These are phyloP conservation scores for Papilio protenor DNA, from an alignment of 2,888 invertebrate genomes.

Conservation along the genomic window DNA sequence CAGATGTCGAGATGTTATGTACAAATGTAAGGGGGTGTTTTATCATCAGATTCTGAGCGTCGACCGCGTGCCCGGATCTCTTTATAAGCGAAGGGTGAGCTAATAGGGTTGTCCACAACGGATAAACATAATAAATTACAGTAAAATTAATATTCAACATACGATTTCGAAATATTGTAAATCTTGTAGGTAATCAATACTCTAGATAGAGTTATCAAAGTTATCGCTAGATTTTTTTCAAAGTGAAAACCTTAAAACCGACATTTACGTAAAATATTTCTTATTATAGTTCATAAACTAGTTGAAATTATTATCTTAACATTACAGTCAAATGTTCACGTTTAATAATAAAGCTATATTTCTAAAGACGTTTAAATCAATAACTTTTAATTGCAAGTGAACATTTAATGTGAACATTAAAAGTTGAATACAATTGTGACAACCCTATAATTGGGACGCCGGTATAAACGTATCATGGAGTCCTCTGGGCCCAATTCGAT, in stretches of 20 bases:
- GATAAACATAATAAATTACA: neutral
- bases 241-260: too few relatives aligned
- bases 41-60: slow-evolving; percentile 42
- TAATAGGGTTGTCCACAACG: slow-evolving; percentile 33
- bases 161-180: neutral
- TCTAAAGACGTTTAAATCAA: neutral
- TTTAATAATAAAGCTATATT: too few relatives aligned
- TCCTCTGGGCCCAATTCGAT: slow-evolving; percentile 44
- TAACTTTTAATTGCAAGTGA: neutral
- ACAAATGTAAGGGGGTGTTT: slow-evolving; percentile 43
- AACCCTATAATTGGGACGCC: slow-evolving; percentile 33
- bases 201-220: too few relatives aligned
- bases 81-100: slow-evolving; percentile 40
- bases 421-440: neutral
- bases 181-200: too few relatives aligned
- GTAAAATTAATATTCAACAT: neutral
- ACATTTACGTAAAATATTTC: too few relatives aligned
- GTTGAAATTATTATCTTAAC: too few relatives aligned
- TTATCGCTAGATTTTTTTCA: too few relatives aligned
- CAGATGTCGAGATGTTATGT: slow-evolving; percentile 44
- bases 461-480: slow-evolving; percentile 42
- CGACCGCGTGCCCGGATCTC: slow-evolving; percentile 41
- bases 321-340: too few relatives aligned
- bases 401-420: neutral
- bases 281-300: too few relatives aligned